phyloP scores from a whole-genome alignment of 1,140 invertebrate genomes.

The Manduca sexta region DNA sequence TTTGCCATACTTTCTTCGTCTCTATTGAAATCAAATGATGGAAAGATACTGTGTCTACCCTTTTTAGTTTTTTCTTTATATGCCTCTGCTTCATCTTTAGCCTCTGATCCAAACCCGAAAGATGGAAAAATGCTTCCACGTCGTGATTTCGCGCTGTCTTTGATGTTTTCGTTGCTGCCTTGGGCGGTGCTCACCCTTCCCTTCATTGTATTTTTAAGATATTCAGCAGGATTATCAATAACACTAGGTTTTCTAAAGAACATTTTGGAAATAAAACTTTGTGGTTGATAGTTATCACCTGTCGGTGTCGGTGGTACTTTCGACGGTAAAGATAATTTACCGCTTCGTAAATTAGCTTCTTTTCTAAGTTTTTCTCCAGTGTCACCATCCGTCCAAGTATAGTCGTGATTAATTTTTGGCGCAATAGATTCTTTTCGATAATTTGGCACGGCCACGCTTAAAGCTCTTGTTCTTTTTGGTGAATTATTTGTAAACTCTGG shows the following conservation, averaged over 20 bases:
- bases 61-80: slow-evolving; percentile 39
- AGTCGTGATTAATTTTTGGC: slow-evolving; percentile 65
- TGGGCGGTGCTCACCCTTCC: slow-evolving; percentile 37
- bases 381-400: slow-evolving; percentile 81
- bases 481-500: slow-evolving; percentile 59
- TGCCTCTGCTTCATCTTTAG: slow-evolving; percentile 30
- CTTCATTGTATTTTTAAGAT: slow-evolving; percentile 54
- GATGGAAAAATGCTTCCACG: slow-evolving; percentile 49
- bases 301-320: slow-evolving; percentile 13
- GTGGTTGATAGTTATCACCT: slow-evolving; percentile 30
- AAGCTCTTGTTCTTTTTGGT: slow-evolving; percentile 71
- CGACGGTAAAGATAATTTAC: slow-evolving; percentile 54
- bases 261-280: slow-evolving; percentile 45
- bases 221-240: slow-evolving; percentile 48
- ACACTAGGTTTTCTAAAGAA: slow-evolving; percentile 47
- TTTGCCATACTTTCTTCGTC: slow-evolving; percentile 26
- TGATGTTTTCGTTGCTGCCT: slow-evolving; percentile 28
- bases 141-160: slow-evolving; percentile 31
- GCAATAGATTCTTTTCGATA: slow-evolving; percentile 57
- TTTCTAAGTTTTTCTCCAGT: slow-evolving; percentile 74
- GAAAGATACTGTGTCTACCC: slow-evolving; percentile 34
- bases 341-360: slow-evolving; percentile 64
- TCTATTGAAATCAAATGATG: slow-evolving; percentile 28
- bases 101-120: slow-evolving; percentile 36
- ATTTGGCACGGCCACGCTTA: slow-evolving; percentile 65